Percentiles rank a stretch among this genome's conserved stretches.
phyloP scores from a whole-genome alignment of 2,113 vertebrate genomes.

The Alexandromys fortis region DNA sequence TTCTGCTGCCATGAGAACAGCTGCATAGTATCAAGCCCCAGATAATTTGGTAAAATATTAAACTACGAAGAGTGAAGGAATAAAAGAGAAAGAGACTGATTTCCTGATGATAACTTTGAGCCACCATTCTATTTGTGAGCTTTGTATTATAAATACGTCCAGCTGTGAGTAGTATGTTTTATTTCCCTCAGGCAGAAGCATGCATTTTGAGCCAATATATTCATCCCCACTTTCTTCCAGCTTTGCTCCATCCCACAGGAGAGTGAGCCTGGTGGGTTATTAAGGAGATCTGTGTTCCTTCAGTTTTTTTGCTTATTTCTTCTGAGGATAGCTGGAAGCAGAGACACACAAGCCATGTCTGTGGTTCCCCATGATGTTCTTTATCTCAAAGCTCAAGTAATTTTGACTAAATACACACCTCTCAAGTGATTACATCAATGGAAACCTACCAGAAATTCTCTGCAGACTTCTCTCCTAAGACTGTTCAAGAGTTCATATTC shows the following conservation, averaged over 20 bases:
- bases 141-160: background rate
- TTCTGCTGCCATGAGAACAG: background rate
- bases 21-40: background rate
- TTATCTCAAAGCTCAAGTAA: background rate
- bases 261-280: background rate
- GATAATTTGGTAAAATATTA: background rate
- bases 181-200: background rate
- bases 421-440: background rate
- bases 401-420: background rate
- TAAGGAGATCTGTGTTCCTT: background rate
- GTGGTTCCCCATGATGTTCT: background rate
- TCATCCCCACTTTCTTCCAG: fast-evolving
- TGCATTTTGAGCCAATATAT: background rate
- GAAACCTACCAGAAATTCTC: background rate
- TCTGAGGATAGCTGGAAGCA: background rate
- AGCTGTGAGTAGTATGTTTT: background rate
- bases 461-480: background rate
- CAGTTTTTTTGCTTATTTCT: background rate
- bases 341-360: background rate
- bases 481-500: background rate
- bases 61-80: background rate
- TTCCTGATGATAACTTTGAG: background rate
- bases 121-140: background rate
- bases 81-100: background rate
- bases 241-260: background rate